Conservation (phyloP, 1,140 invertebrate genomes). For the Druon quercuslanigerum region DNA sequence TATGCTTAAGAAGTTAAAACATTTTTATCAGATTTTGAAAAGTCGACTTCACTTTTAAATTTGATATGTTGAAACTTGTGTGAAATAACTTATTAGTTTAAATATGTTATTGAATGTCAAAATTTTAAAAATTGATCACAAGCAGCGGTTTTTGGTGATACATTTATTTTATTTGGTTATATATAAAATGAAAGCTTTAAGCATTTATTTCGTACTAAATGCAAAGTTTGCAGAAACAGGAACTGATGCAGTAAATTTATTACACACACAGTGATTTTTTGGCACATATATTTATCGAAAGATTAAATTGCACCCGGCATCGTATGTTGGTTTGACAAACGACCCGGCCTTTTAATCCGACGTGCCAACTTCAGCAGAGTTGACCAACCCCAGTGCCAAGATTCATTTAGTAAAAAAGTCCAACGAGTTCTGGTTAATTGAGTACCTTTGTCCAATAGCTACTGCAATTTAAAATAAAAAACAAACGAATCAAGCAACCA, state of each 20-base stretch:
- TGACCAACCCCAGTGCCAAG: slow-evolving; percentile 10
- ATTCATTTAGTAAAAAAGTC: slow-evolving; percentile 30
- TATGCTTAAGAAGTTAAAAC: too few species aligned
- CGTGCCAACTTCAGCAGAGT: slow-evolving; percentile 16
- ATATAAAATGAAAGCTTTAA: not conserved
- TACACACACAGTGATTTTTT: slow-evolving; percentile 39
- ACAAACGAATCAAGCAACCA: not conserved
- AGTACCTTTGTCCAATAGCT: not conserved
- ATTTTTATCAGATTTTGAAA: too few species aligned
- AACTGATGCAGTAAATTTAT: slow-evolving; percentile 37
- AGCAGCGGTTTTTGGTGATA: too few species aligned
- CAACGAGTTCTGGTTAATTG: not conserved
- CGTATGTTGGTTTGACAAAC: slow-evolving; percentile 37
- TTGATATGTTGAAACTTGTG: too few species aligned
- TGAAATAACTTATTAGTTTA: too few species aligned
- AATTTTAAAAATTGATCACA: too few species aligned
- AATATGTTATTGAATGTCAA: too few species aligned
- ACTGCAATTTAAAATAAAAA: not conserved
- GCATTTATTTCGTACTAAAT: not conserved
- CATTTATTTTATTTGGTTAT: too few species aligned
- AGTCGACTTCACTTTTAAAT: too few species aligned
- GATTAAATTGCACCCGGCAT: slow-evolving; percentile 44
- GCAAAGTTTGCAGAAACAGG: not conserved
- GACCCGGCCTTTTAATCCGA: slow-evolving; percentile 27
- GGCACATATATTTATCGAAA: slow-evolving; percentile 46